Evolutionary conservation across 1,140 invertebrate genomes (phyloP), one percentile per base, ranked within the genome.

Genomic region (Armadillidium nasatum): DNA sequence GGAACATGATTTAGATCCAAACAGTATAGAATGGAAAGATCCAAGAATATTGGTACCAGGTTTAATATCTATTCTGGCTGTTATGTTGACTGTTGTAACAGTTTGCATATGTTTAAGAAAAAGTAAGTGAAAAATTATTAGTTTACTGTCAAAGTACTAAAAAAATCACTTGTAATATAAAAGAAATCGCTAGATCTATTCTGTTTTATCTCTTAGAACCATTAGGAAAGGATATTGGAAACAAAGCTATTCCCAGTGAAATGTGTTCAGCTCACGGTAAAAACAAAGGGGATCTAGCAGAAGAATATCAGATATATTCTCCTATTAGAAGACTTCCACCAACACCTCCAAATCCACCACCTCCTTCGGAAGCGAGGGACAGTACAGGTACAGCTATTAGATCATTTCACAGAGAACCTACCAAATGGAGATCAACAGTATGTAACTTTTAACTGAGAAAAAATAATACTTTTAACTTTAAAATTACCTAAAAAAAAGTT

Each of bases 31-130:
- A 7, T 75, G 73, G 73, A 54, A 75, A 23, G 73, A 75, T 79
- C 86, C 89, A 10, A 87, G 89, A 79, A 88, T 92, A 13, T 87
- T 92, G 79, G 84, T 92, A 33, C 91, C 91, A 0, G 88, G 91
- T 4, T 90, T 90, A 43, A 84, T 91, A 45, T 85, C 90, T 1
- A 78, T 85, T 11, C 88, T 92, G 79, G 83, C 90, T 13, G 84
- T 89, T 43, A 88, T 88, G 0, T 83, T 91, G 13, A 84, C 90
- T 10, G 88, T 86, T 4, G 84, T 87, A 22, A 87, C 89, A 22
- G 88, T 88, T 13, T 83, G 89, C 15, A 84, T 91, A 45, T 88
- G 91, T 73, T 85, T 88, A 74, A 86, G 88, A 80, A 88, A 87
- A 84, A 90, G 90, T 90, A 83, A 88, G 89, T 87, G 33, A 33